Evolutionary conservation across 2,888 invertebrate species (phyloP), one percentile per base, ranked within the genome.

Genomic region (Panzeria rudis): DNA sequence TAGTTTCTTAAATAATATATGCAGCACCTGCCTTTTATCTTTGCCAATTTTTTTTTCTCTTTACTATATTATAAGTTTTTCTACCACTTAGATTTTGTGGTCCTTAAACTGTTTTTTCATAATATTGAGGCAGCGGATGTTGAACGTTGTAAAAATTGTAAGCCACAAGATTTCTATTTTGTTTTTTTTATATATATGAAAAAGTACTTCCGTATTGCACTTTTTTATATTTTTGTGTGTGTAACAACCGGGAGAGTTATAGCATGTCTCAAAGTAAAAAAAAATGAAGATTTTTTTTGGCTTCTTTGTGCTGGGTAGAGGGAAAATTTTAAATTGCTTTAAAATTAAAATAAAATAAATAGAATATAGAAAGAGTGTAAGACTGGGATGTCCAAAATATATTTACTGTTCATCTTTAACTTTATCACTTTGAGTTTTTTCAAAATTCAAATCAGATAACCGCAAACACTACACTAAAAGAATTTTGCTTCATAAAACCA

Each of bases 231-330:
- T 72, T 73, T 52, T 75, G 6, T 54, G 52, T 80, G 83, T 84
- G 69, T 76, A 83, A 79, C 79, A 79, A 80, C 84, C 79, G 52
- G 62, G 38, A 75, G 83, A 73, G 79, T 79, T 79, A 84, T 75
- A 79, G 52, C 62, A 59, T 76, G 38, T 75, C 64, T 44, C 38
- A 25, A 3, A 66, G 61, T 52, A 41, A 3, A 44, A 29, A 41
- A 47, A 7, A 44, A 73, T 41, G 69, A 11, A 38, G 38, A 13
- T 61, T 29, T 29, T 38, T 32, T 50, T 29, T 68, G 61, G 66
- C 11, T 47, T 41, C 47, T 4, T n/a, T n/a, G n/a, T n/a, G 32
- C 15, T 44, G 61, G 13, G 23, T 62, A 23, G 32, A 47, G 52
- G 73, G 62, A 79, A 69, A 69, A 38, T 59, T 75, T 83, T 79